Percentiles rank a stretch among this genome's conserved stretches.
These are phyloP conservation scores for Melolontha melolontha DNA, from an alignment of 2,888 invertebrate genomes.

Conservation along the genomic window DNA sequence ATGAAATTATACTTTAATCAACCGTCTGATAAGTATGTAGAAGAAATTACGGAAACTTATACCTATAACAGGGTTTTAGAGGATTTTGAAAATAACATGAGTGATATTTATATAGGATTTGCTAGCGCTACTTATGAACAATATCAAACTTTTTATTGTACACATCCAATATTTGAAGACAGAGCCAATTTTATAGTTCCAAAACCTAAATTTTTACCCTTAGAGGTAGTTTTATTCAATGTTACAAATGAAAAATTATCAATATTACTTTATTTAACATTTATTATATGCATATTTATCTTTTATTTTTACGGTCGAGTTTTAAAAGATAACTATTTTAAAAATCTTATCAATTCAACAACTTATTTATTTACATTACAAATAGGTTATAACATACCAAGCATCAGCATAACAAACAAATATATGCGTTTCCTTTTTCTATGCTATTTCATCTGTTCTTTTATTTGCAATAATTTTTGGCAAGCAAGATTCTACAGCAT, in stretches of 20 bases:
- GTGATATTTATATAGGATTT: conserved; percentile 40
- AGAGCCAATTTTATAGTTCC: conserved; percentile 31
- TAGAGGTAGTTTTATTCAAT: not conserved
- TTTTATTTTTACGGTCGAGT: conserved; percentile 16
- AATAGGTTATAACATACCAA: conserved; percentile 14
- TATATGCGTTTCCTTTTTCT: conserved; percentile 25
- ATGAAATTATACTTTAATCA: conserved; percentile 26
- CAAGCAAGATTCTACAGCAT: conserved; percentile 35
- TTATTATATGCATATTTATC: conserved; percentile 6
- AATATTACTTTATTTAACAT: conserved; percentile 7
- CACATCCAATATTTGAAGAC: conserved; percentile 26
- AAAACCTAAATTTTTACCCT: conserved; percentile 27
- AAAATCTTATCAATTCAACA: not conserved
- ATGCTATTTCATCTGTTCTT: conserved; percentile 21
- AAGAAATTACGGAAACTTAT: conserved; percentile 24
- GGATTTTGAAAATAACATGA: conserved; percentile 31
- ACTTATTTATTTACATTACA: conserved; percentile 22
- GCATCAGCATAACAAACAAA: not conserved
- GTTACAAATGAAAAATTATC: not conserved
- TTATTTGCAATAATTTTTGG: conserved; percentile 32
- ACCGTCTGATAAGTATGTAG: conserved; percentile 29
- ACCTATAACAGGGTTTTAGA: conserved; percentile 25
- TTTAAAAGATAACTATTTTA: conserved; percentile 11
- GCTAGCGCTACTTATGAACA: conserved; percentile 23
- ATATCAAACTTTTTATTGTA: conserved; percentile 34